Percentiles rank a stretch among this genome's conserved stretches.
Conservation (phyloP, 2,888 invertebrate species). For the Catocala fraxini region DNA sequence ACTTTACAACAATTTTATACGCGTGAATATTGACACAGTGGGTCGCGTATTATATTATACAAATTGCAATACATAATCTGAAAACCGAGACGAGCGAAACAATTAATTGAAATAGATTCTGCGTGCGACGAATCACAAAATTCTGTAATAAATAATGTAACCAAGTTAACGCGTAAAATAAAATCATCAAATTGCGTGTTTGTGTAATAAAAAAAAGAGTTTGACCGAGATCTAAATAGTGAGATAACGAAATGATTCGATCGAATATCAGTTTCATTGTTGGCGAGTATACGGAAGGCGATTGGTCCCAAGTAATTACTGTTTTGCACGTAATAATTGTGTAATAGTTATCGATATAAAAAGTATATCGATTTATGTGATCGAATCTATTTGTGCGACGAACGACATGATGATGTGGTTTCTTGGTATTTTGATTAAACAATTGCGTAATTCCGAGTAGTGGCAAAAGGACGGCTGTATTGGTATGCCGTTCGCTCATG, state of each 20-base stretch:
- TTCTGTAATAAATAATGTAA: slow-evolving; percentile 44
- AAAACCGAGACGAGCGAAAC: not conserved
- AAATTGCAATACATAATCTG: too few relatives aligned
- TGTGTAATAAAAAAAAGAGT: slow-evolving; percentile 74
- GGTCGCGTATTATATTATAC: too few relatives aligned
- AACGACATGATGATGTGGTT: slow-evolving; percentile 49
- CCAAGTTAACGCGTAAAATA: slow-evolving; percentile 53
- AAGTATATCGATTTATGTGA: slow-evolving; percentile 60
- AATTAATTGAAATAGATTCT: slow-evolving; percentile 11
- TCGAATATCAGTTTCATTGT: slow-evolving; percentile 82
- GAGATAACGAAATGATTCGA: slow-evolving; percentile 72
- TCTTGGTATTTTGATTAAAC: slow-evolving; percentile 50
- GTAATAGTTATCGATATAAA: slow-evolving; percentile 70
- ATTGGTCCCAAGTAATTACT: slow-evolving; percentile 73
- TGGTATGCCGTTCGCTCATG: slow-evolving; percentile 30
- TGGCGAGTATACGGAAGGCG: slow-evolving; percentile 79
- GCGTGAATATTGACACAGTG: too few relatives aligned
- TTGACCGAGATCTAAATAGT: slow-evolving; percentile 77
- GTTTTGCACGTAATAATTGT: slow-evolving; percentile 79
- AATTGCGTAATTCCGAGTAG: slow-evolving; percentile 39
- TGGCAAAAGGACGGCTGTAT: slow-evolving; percentile 33
- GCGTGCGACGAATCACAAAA: slow-evolving; percentile 21
- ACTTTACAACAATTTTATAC: too few relatives aligned
- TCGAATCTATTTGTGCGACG: slow-evolving; percentile 50
- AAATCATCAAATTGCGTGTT: slow-evolving; percentile 76